Percentiles rank a stretch among this genome's conserved stretches.
Conservation (phyloP, 1,140 invertebrate species). For the Hylaeus volcanicus region DNA sequence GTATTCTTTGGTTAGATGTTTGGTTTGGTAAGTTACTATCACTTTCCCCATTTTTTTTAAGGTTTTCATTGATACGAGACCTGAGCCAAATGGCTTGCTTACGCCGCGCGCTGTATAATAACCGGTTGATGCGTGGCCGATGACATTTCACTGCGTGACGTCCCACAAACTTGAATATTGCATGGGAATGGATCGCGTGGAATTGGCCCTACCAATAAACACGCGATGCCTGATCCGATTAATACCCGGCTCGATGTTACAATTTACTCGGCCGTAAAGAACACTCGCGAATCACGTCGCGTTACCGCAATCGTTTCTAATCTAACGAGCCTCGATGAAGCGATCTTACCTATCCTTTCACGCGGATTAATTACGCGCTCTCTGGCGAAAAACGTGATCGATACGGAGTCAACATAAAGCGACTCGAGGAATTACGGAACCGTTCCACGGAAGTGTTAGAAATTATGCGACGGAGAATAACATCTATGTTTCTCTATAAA, state of each 20-base stretch:
- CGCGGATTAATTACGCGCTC: not conserved
- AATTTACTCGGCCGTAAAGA: constrained; percentile 38
- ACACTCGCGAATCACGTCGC: constrained; percentile 8
- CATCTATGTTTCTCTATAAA: too few species aligned
- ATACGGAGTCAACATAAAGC: not conserved
- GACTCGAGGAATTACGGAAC: not conserved
- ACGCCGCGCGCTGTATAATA: not conserved
- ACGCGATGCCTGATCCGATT: constrained; percentile 32
- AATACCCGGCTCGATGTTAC: constrained; percentile 26
- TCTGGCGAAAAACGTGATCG: not conserved
- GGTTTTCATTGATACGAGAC: too few species aligned
- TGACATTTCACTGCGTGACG: constrained; percentile 5
- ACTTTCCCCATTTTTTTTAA: too few species aligned
- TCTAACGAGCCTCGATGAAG: not conserved
- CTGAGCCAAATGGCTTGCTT: too few species aligned
- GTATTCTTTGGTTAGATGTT: too few species aligned
- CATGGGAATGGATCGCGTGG: not conserved
- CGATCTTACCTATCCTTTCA: too few species aligned
- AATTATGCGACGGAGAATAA: too few species aligned
- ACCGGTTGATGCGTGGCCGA: not conserved
- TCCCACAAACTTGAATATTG: constrained; percentile 15
- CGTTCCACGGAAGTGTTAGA: not conserved
- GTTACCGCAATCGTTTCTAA: not conserved
- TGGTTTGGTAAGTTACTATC: too few species aligned
- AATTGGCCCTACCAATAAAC: not conserved